A percentile compares a stretch with the other conserved stretches of the same genome.
phyloP scores from a whole-genome alignment of 2,113 vertebrate genomes.

The Okapia johnstoni region DNA sequence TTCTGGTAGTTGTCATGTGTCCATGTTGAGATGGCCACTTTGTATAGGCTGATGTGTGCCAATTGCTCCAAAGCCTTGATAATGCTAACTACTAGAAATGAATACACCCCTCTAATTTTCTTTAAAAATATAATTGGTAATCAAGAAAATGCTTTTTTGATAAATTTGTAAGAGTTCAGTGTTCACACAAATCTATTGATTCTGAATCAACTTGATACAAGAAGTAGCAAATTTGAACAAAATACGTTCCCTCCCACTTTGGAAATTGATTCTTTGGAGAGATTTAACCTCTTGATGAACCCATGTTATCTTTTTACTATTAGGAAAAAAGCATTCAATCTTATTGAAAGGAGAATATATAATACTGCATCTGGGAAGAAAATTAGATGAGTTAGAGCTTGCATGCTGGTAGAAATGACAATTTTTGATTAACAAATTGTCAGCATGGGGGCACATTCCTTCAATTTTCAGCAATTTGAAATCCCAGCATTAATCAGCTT shows the following conservation, averaged over 20 bases:
- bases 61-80: neutral
- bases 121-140: neutral
- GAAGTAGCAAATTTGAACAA: neutral
- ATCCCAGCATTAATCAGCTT: slow-evolving; percentile 49
- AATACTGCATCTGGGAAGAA: neutral
- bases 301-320: neutral
- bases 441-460: slow-evolving; percentile 3
- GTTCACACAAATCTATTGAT: neutral
- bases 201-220: neutral
- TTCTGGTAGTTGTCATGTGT: neutral
- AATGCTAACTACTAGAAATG: neutral
- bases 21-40: neutral
- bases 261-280: neutral
- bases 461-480: slow-evolving; percentile 52
- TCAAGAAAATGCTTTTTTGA: neutral
- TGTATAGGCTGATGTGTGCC: neutral
- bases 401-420: neutral
- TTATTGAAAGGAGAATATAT: neutral
- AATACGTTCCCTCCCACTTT: neutral
- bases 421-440: slow-evolving; percentile 57
- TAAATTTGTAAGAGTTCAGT: neutral
- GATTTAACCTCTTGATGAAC: slow-evolving; percentile 35
- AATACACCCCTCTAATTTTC: neutral
- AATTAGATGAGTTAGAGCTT: slow-evolving; percentile 29
- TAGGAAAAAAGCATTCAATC: neutral